Conservation (phyloP, 2,888 invertebrate species). For the Troides helena region DNA sequence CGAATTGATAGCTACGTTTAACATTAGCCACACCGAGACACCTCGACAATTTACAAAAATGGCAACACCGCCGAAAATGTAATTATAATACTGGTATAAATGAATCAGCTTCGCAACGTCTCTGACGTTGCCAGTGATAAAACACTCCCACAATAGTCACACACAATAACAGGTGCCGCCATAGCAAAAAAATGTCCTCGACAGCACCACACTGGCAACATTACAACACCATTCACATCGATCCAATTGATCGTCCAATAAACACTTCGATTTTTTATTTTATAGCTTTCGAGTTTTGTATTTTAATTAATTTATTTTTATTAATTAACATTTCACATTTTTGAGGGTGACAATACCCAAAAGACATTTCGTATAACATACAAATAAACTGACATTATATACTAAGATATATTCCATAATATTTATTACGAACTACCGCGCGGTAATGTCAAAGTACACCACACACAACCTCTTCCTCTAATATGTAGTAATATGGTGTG, state of each 20-base stretch:
- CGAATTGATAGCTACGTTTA: constrained; percentile 17
- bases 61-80: background rate
- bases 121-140: constrained; percentile 4
- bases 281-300: background rate
- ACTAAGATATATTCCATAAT: background rate
- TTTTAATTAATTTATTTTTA: background rate
- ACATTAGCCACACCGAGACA: constrained; percentile 8
- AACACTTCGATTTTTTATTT: background rate
- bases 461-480: background rate
- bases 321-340: background rate
- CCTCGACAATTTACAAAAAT: constrained; percentile 5
- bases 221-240: background rate
- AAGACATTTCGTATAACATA: background rate
- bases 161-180: background rate
- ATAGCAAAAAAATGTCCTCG: background rate
- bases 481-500: constrained; percentile 1
- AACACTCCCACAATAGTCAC: background rate
- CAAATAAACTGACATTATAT: background rate
- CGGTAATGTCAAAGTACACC: background rate
- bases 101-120: constrained; percentile 4
- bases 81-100: constrained; percentile 21
- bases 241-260: background rate
- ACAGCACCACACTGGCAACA: constrained; percentile 12
- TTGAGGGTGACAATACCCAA: background rate
- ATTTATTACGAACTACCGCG: background rate